Percentiles rank a stretch among this genome's conserved stretches.
phyloP scores from a whole-genome alignment of 2,113 vertebrate species.

The Carollia perspicillata region DNA sequence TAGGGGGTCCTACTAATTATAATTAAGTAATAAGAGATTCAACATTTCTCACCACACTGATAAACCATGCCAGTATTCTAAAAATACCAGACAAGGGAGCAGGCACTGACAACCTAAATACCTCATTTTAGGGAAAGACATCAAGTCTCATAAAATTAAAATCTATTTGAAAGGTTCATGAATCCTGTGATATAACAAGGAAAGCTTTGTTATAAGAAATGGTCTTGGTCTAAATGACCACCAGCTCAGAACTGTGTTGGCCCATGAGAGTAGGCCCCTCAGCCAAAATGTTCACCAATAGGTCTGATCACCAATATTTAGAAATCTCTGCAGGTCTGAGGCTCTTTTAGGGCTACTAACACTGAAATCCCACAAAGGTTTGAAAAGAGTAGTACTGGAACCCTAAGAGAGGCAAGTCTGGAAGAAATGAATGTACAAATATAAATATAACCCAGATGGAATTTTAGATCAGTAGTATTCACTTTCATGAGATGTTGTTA shows the following conservation, averaged over 20 bases:
- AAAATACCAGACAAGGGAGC: not conserved
- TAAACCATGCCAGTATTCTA: not conserved
- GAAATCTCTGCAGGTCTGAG: conserved; percentile 23
- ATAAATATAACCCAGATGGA: conserved; percentile 5
- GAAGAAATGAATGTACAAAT: conserved; percentile 38
- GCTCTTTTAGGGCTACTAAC: not conserved
- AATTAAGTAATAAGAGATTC: conserved; percentile 18
- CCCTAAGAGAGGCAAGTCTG: not conserved
- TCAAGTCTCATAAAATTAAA: conserved; percentile 20
- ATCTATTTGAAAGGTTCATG: conserved; percentile 6
- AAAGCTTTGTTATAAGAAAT: conserved; percentile 23
- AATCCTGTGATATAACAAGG: not conserved
- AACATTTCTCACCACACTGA: conserved; percentile 39
- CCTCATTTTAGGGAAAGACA: not conserved
- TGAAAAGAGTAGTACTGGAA: conserved; percentile 32
- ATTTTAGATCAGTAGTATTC: not conserved
- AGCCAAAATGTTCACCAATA: not conserved
- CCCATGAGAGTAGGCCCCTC: not conserved
- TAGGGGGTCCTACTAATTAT: not conserved
- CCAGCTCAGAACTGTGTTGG: not conserved
- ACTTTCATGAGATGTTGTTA: not conserved
- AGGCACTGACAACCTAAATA: conserved; percentile 20
- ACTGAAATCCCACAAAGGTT: not conserved
- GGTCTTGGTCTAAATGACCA: not conserved
- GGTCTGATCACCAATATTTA: conserved; percentile 4